Evolutionary conservation across 2,113 vertebrate genomes (phyloP).

Genomic region (Dasyornis broadbenti): DNA sequence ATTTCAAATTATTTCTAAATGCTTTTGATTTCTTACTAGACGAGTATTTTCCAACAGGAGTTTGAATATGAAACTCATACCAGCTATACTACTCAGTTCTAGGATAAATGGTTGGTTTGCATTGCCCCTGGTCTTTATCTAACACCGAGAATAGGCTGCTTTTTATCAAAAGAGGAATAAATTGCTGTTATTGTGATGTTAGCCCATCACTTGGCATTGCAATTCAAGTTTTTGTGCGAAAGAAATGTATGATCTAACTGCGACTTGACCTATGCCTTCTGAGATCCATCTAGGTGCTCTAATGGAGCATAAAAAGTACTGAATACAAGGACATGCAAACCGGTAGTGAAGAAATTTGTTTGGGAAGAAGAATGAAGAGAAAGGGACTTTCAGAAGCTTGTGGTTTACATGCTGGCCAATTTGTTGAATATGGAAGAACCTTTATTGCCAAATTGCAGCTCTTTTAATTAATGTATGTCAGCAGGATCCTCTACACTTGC

Average conservation of each 20-base stretch:
- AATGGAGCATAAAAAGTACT: slow-evolving; percentile 79
- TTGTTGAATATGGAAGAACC: slow-evolving; percentile 57
- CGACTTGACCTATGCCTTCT: slow-evolving; percentile 79
- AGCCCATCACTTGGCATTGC: slow-evolving; percentile 84
- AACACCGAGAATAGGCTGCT: slow-evolving; percentile 80
- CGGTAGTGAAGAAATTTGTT: slow-evolving; percentile 66
- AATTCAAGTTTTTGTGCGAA: slow-evolving; percentile 83
- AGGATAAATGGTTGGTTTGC: slow-evolving; percentile 82
- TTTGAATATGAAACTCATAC: slow-evolving; percentile 66
- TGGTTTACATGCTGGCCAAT: slow-evolving; percentile 49
- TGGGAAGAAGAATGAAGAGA: slow-evolving; percentile 56
- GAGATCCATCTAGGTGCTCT: slow-evolving; percentile 78
- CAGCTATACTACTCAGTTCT: slow-evolving; percentile 70
- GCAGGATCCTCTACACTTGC: neutral
- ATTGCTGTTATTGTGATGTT: slow-evolving; percentile 85
- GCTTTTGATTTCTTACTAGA: slow-evolving; percentile 64
- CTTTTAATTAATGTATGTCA: slow-evolving; percentile 19
- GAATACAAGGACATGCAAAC: slow-evolving; percentile 75
- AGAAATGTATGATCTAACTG: slow-evolving; percentile 85
- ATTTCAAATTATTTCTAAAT: slow-evolving; percentile 54
- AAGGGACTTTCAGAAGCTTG: slow-evolving; percentile 27
- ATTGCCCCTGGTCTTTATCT: slow-evolving; percentile 81
- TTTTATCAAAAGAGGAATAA: slow-evolving; percentile 84
- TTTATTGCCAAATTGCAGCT: neutral
- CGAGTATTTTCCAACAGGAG: slow-evolving; percentile 55